phyloP scores from a whole-genome alignment of 1,140 invertebrate genomes.

The Drosophila sp. region DNA sequence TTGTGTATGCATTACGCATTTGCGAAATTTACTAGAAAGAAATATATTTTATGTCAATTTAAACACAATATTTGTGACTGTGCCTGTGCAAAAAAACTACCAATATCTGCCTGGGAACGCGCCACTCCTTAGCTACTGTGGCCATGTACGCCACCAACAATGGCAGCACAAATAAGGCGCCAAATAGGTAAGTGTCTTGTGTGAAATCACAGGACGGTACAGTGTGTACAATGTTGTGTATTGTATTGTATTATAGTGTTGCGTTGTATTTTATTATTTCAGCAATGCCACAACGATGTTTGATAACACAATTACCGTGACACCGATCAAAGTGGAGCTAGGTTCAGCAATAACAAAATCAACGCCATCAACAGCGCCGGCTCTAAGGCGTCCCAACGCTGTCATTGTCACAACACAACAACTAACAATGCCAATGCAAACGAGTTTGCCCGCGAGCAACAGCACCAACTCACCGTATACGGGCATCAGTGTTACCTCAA shows the following conservation, averaged over 20 bases:
- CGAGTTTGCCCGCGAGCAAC: slow-evolving; percentile 42
- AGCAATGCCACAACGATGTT: slow-evolving; percentile 68
- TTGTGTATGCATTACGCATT: slow-evolving; percentile 74
- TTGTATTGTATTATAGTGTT: slow-evolving; percentile 15
- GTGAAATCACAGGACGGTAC: slow-evolving; percentile 33
- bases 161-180: slow-evolving; percentile 74
- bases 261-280: slow-evolving; percentile 4
- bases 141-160: slow-evolving; percentile 78
- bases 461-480: slow-evolving; percentile 34
- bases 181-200: slow-evolving; percentile 65
- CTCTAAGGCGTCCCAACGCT: slow-evolving; percentile 35
- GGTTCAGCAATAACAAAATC: slow-evolving; percentile 32
- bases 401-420: slow-evolving; percentile 44
- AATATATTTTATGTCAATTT: slow-evolving; percentile 47
- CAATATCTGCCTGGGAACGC: slow-evolving; percentile 36
- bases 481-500: slow-evolving; percentile 57
- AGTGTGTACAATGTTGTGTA: slow-evolving; percentile 43
- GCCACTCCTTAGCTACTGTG: slow-evolving; percentile 36
- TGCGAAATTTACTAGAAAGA: slow-evolving; percentile 52
- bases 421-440: slow-evolving; percentile 60
- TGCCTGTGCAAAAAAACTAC: slow-evolving; percentile 18
- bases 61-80: slow-evolving; percentile 31
- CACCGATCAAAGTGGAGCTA: slow-evolving; percentile 71
- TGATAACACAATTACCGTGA: slow-evolving; percentile 75
- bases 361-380: slow-evolving; percentile 39